Base-by-base conservation (phyloP, 2,888 invertebrate species). In the Drosophila trichaetosa region DNA sequence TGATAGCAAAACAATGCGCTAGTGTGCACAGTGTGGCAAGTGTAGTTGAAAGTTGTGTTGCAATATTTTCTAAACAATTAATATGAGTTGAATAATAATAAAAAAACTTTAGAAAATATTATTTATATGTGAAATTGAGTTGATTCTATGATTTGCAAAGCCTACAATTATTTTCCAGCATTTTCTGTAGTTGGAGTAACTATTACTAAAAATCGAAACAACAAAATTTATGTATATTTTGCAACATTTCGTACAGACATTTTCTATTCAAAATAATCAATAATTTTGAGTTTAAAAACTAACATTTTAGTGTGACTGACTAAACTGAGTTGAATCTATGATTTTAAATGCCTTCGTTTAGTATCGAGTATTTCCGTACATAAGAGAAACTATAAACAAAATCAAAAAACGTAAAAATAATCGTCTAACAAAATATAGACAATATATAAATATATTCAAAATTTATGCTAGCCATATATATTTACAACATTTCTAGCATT, bases 1-100 rank as follows among this genome's bases (percentile, higher is more conserved):
- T 53, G 67, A 75, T 71, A 72, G 68, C 63, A 60, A 51, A 53
- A 48, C n/a, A 29, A 42, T n/a, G 29, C 31, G 42, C 34, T 1
- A 31, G 13, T 5, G 18, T 4, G 48, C 61, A 76, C 73, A 61
- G 77, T 76, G 68, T 21, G 67, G 7, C 72, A 52, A 65, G 7
- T 0, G 24, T 24, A 24, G 5, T 29, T 33, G 4, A 7, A 46
- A 16, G n/a, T n/a, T n/a, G n/a, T 11, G 16, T 24, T 54, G n/a
- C 69, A 62, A 29, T 18, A 13, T 13, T 21, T 13, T 5, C 2
- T 13, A 7, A 13, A 8, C 7, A 16, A 7, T 52, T 7, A 33
- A 27, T 18, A 16, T 2, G 2, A 10, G 27, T 11, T 11, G 10
- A 31, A 29, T 18, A 11, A 21, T 2, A 53, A 21, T 1, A 2